Conservation (phyloP, 92 coral and sea anemone species). For the Epizoanthus scotinus region DNA sequence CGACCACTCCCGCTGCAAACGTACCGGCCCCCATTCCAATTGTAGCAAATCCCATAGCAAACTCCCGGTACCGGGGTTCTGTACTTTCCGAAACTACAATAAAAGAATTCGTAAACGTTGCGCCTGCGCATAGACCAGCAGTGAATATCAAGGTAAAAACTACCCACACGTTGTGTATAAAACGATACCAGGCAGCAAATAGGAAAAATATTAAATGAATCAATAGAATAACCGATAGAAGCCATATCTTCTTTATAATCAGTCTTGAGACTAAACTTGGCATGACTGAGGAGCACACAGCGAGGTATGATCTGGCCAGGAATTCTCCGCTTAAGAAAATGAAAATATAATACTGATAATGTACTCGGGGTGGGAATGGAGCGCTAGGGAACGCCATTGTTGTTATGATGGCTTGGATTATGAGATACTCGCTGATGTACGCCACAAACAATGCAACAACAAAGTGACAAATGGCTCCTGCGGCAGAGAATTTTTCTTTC, state of each 20-base stretch:
- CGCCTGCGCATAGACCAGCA: constrained; percentile 91
- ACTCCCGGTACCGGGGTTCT: constrained; percentile 68
- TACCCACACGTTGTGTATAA: constrained; percentile 79
- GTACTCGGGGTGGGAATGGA: constrained; percentile 90
- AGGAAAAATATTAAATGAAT: constrained; percentile 68
- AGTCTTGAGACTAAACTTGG: constrained; percentile 66
- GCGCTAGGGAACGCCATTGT: constrained; percentile 91
- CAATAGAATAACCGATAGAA: constrained; percentile 63
- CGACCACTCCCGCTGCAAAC: constrained; percentile 81
- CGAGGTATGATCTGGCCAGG: constrained; percentile 81
- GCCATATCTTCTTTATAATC: constrained; percentile 64
- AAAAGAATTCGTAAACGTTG: constrained; percentile 83
- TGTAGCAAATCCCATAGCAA: constrained; percentile 92
- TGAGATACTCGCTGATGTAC: constrained; percentile 84
- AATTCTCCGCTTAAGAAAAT: constrained; percentile 88
- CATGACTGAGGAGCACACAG: constrained; percentile 62
- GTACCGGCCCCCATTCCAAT: constrained; percentile 95
- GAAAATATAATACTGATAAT: constrained; percentile 82
- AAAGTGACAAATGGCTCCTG: constrained; percentile 59
- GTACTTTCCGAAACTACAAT: constrained; percentile 79
- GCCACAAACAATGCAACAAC: constrained; percentile 78
- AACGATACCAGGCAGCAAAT: constrained; percentile 87
- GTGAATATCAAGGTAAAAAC: constrained; percentile 78
- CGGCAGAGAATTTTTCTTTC: constrained; percentile 81
- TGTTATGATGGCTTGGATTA: constrained; percentile 83